Conservation (phyloP, 2,797 vertebrate genomes). For the Galaxias olidus region DNA sequence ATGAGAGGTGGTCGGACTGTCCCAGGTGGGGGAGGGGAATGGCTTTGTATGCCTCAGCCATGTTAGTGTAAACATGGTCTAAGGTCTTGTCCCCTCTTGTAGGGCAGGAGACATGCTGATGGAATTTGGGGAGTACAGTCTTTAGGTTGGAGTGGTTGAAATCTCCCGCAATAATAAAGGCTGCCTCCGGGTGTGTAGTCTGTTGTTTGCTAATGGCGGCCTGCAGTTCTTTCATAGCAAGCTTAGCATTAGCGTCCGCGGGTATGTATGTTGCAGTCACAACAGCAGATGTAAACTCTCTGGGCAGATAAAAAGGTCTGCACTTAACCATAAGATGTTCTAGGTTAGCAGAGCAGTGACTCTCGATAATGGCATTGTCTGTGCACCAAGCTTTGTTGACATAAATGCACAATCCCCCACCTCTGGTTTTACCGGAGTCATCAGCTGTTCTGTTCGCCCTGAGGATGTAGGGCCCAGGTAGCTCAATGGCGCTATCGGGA, state of each 20-base stretch:
- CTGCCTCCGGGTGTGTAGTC: neutral
- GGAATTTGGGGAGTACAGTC: no score
- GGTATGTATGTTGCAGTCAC: neutral
- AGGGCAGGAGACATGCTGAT: no score
- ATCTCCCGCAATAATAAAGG: no score
- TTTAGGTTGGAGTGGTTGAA: no score
- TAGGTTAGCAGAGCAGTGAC: neutral
- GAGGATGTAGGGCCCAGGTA: no score
- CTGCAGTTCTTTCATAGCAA: conserved; percentile 1
- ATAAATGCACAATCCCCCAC: conserved; percentile 15
- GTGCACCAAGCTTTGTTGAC: no score
- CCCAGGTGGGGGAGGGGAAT: no score
- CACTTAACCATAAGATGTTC: conserved; percentile 1
- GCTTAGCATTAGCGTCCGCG: neutral
- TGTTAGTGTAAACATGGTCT: conserved; percentile 3
- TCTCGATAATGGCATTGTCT: conserved; percentile 3
- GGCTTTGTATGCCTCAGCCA: conserved; percentile 13
- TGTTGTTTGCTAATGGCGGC: neutral
- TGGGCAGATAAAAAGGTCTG: neutral
- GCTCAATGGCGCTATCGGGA: no score
- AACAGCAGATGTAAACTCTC: neutral
- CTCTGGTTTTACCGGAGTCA: conserved; percentile 14
- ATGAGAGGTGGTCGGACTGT: no score
- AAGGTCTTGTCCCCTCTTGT: neutral
- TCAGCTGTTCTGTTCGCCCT: conserved; percentile 6